Evolutionary conservation across 2,888 invertebrate species (phyloP), one percentile per base, ranked within the genome.

Genomic region (Cheilosia vulpina): DNA sequence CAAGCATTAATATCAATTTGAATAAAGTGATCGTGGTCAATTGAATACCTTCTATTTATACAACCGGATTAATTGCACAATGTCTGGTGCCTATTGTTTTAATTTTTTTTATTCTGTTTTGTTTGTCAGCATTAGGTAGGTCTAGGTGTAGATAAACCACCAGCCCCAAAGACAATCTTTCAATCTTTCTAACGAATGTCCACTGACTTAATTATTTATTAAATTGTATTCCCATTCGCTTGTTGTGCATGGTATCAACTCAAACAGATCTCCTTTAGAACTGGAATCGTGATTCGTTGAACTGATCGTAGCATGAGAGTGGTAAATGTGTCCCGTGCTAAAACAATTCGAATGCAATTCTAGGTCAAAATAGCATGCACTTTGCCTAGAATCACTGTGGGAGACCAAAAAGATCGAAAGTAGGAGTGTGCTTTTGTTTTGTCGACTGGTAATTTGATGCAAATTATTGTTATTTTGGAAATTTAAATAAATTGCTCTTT

Each of bases 1-100:
- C 31, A 66, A 58, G 80, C 65, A 78, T 79, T 69, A 53, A 53
- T 57, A 53, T 31, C 79, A 66, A 84, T 84, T 84, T 84, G 75
- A 84, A 84, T 84, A 84, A 75, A 76, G 66, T 24, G 69, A 84
- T 79, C 83, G 79, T 79, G 84, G 84, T 66, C 75, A 71, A 47
- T 65, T 65, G 69, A 73, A 69, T 76, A 52, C 41, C 63, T 73
- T 53, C 24, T 80, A 80, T 80, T 80, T 80, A 66, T 58, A 79
- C 84, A 84, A 84, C 84, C 84, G 84, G 84, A 84, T 84, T 80
- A 84, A 80, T 84, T 80, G 80, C 84, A 72, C 52, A 79, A 77
- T 73, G 60, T 65, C 75, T 80, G 52, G 62, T 43, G 78, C 60
- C 78, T 72, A 83, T 83, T 80, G 80, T 84, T 69, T 77, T 66